A percentile compares a stretch with the other conserved stretches of the same genome.
Evolutionary conservation across 2,888 invertebrate genomes (phyloP).

Genomic region (Mimachlamys varia): DNA sequence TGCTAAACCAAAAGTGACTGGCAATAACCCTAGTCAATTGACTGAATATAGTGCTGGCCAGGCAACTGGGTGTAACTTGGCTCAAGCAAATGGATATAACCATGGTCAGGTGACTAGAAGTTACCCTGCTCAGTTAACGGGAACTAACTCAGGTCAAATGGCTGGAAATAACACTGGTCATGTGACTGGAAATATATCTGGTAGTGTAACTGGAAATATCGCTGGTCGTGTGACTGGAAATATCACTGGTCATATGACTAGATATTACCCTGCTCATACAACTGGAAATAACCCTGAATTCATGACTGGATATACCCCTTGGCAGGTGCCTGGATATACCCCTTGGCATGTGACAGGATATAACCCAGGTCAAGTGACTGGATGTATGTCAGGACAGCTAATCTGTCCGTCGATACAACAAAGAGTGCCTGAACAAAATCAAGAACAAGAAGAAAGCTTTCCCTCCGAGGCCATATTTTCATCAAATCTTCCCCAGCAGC

Average conservation of each 20-base stretch:
- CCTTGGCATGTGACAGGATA: not conserved
- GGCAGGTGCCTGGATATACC: not conserved
- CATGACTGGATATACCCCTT: not conserved
- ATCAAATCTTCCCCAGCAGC: not conserved
- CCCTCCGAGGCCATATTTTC: not conserved
- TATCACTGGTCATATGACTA: too few species aligned
- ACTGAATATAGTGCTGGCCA: too few species aligned
- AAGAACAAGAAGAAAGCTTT: not conserved
- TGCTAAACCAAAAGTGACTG: not conserved
- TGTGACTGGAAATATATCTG: not conserved
- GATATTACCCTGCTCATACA: too few species aligned
- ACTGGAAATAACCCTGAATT: not conserved
- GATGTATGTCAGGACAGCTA: not conserved
- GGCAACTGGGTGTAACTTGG: not conserved
- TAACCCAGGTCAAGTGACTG: not conserved
- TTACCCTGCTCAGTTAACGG: not conserved
- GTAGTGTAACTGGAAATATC: not conserved
- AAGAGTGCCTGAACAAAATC: constrained; percentile 22
- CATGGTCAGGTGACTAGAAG: not conserved
- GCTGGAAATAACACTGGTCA: not conserved
- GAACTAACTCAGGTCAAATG: not conserved
- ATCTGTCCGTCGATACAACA: not conserved
- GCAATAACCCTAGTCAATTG: not conserved
- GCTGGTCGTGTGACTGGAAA: not conserved
- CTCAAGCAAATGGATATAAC: not conserved